phyloP scores from a whole-genome alignment of 2,888 invertebrate species.

The Helicoverpa assulta region DNA sequence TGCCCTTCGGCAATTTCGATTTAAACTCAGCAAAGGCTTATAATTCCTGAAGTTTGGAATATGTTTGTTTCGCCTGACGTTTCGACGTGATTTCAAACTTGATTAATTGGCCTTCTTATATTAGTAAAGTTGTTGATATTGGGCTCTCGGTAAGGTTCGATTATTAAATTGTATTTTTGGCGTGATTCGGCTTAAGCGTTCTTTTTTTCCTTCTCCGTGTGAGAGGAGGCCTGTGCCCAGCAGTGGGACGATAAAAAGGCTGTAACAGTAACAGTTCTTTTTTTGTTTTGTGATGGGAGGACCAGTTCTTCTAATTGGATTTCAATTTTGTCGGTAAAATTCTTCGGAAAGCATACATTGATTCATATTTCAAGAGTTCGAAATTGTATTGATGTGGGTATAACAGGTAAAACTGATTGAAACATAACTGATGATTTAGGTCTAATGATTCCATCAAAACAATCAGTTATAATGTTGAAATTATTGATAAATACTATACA shows the following conservation, averaged over 20 bases:
- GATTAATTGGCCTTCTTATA: slow-evolving; percentile 64
- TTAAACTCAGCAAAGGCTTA: slow-evolving; percentile 73
- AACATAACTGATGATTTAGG: too few relatives aligned
- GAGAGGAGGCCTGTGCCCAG: too few relatives aligned
- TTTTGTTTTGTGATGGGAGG: not conserved
- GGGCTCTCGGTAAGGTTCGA: slow-evolving; percentile 16
- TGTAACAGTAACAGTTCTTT: too few relatives aligned
- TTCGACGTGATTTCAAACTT: slow-evolving; percentile 60
- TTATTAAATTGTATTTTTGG: slow-evolving; percentile 17
- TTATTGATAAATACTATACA: not conserved
- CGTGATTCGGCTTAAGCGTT: not conserved
- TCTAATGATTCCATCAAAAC: too few relatives aligned
- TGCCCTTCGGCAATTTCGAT: slow-evolving; percentile 74
- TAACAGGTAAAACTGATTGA: too few relatives aligned
- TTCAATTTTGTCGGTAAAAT: not conserved
- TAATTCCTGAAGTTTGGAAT: slow-evolving; percentile 76
- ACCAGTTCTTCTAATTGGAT: not conserved
- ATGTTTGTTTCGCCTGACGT: slow-evolving; percentile 66
- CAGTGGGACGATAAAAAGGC: too few relatives aligned
- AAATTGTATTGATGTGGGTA: too few relatives aligned
- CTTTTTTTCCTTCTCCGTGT: too few relatives aligned
- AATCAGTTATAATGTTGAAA: too few relatives aligned
- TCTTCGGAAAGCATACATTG: not conserved
- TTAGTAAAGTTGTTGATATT: slow-evolving; percentile 57
- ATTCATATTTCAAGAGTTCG: too few relatives aligned